These are phyloP conservation scores for Epinephelus awoara DNA, from an alignment of 2,797 vertebrate genomes.

Conservation along the genomic window DNA sequence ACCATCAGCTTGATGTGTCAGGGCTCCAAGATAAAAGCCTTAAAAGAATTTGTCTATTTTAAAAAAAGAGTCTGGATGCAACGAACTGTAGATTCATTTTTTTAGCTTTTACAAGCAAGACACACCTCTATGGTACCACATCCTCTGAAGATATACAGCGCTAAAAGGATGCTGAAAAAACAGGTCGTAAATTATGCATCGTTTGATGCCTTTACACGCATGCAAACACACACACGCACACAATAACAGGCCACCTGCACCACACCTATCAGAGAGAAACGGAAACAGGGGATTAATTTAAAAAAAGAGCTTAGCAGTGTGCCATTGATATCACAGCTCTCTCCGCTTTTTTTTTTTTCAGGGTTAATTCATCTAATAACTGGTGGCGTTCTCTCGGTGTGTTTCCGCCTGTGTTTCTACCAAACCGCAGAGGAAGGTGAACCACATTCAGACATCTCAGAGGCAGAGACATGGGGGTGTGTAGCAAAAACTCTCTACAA, in stretches of 20 bases:
- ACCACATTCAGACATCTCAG: constrained; percentile 4
- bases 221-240: constrained; percentile 5
- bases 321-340: constrained; percentile 35
- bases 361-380: constrained; percentile 11
- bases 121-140: neutral
- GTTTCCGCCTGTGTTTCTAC: neutral
- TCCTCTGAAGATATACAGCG: neutral
- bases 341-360: neutral
- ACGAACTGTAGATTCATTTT: neutral
- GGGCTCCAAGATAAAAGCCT: neutral
- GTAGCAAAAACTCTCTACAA: neutral
- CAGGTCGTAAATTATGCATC: constrained; percentile 31
- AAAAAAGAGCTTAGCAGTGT: constrained; percentile 27
- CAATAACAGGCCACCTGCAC: constrained; percentile 19
- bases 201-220: constrained; percentile 14
- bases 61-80: neutral
- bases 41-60: neutral
- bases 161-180: constrained; percentile 8
- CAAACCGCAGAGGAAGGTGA: constrained; percentile 16
- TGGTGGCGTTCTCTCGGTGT: neutral
- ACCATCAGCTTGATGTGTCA: too few relatives aligned
- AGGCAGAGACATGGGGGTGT: neutral
- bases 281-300: constrained; percentile 6
- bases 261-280: constrained; percentile 10
- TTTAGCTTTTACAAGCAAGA: neutral